Conservation (phyloP, 2,113 vertebrate genomes). For the Vireo altiloquus region DNA sequence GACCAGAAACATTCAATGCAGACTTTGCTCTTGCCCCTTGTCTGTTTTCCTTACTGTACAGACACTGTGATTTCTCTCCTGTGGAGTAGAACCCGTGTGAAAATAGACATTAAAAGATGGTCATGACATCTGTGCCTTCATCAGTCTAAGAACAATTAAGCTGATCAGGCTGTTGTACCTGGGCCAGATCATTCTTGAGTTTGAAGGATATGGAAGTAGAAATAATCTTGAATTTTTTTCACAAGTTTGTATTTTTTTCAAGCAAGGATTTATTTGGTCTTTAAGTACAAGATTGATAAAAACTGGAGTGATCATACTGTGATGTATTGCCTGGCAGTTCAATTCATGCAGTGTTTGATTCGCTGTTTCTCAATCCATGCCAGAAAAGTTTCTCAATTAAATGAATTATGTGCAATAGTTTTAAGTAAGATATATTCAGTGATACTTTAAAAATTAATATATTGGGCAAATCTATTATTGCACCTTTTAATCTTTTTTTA, state of each 20-base stretch:
- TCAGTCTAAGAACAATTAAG: rapidly evolving
- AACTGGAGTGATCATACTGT: neutral
- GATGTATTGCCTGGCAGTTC: neutral
- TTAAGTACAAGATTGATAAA: neutral
- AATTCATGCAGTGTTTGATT: neutral
- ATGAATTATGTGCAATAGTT: neutral
- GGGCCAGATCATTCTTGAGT: neutral
- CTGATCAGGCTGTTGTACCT: neutral
- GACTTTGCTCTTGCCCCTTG: neutral
- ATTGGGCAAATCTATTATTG: neutral
- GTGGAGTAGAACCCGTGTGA: neutral
- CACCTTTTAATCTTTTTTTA: neutral
- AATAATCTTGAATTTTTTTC: neutral
- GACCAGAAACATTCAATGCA: neutral
- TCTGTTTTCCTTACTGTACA: neutral
- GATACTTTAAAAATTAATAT: neutral
- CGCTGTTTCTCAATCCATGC: neutral
- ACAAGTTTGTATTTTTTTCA: neutral
- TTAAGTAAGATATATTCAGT: neutral
- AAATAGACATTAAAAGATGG: neutral
- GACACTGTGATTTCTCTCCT: neutral
- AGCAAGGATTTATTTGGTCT: neutral
- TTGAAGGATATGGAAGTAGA: neutral
- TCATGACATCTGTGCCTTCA: neutral
- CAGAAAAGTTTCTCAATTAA: neutral